Evolutionary conservation across 2,888 invertebrate species (phyloP), one percentile per base, ranked within the genome.

Genomic region (Eudemis profundana): DNA sequence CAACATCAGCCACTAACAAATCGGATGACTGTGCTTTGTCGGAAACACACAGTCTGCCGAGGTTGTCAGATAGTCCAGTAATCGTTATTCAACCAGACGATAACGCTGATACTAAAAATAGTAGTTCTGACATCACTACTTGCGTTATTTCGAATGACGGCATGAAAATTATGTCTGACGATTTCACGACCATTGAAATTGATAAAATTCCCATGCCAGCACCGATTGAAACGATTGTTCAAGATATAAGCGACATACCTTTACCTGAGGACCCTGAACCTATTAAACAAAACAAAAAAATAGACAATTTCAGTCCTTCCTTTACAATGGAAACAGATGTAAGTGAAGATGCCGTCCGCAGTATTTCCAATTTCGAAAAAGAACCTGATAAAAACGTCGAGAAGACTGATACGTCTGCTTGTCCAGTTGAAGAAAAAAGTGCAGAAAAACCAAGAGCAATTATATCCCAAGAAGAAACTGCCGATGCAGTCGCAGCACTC

Each of bases 381-480:
- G 77, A 80, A 38, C 60, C 69, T 23, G 86, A 85, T 14, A 85
- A 83, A 74, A 69, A 66, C 46, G 61, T 89, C 82, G 76, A 84
- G 81, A 61, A 85, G 87, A 66, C 74, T n/a, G 89, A 89, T 57
- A 63, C 75, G 12, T 74, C 78, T 61, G 40, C 77, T 21, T 69
- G 76, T 10, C 93, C 93, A 73, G 72, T 89, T 2, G 93, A 94
- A 7, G 94, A 94, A 56, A 94, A 94, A 77, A 70, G 85, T 0
- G 96, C 96, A 68, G 96, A 96, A 77, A 97, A 96, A 78, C 96
- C 96, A 0, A 93, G 97, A 51, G 96, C 96, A 8, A 93, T 96
- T 0, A 97, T 97, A 76, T 97, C 97, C 0, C 97, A 97, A 85
- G 97, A 97, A 89, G 97, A 98, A 87, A 98, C 97, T 0, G 97